Evolutionary conservation across 2,797 vertebrate genomes (phyloP).

Genomic region (Chelonia mydas): DNA sequence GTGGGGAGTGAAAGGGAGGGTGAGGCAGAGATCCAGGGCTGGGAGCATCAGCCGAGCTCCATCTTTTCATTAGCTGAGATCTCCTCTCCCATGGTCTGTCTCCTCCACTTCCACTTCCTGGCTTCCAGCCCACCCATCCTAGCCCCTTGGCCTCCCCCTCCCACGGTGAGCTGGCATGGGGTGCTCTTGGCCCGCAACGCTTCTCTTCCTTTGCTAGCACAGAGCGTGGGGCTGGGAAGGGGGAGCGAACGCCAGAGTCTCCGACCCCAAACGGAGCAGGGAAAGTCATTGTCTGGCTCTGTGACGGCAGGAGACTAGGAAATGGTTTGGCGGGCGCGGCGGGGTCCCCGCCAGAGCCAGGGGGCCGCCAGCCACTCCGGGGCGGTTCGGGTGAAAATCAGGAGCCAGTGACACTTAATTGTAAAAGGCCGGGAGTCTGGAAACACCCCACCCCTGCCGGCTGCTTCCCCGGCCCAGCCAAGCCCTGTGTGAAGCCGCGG

Average conservation of each 20-base stretch:
- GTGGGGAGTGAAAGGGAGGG: not conserved
- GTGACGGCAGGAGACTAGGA: not conserved
- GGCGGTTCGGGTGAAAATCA: not conserved
- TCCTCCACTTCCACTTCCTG: too few species aligned
- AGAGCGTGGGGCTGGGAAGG: not conserved
- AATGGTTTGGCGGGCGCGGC: not conserved
- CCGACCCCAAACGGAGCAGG: not conserved
- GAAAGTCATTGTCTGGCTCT: not conserved
- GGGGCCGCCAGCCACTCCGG: too few species aligned
- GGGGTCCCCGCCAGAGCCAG: not conserved
- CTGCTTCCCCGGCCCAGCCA: not conserved
- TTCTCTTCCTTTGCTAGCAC: too few species aligned
- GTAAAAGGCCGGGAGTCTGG: not conserved
- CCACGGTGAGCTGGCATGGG: not conserved
- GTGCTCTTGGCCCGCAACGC: not conserved
- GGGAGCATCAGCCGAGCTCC: not conserved
- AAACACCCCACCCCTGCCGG: not conserved
- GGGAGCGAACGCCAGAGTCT: not conserved
- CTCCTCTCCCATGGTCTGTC: not conserved
- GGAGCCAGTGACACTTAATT: not conserved
- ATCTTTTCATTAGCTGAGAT: too few species aligned
- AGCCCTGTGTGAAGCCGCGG: not conserved
- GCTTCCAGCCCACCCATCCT: too few species aligned
- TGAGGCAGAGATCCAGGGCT: not conserved
- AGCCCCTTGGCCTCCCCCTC: too few species aligned